Evolutionary conservation across 2,888 invertebrate genomes (phyloP), one percentile per base, ranked within the genome.

Genomic region (Allacma fusca): DNA sequence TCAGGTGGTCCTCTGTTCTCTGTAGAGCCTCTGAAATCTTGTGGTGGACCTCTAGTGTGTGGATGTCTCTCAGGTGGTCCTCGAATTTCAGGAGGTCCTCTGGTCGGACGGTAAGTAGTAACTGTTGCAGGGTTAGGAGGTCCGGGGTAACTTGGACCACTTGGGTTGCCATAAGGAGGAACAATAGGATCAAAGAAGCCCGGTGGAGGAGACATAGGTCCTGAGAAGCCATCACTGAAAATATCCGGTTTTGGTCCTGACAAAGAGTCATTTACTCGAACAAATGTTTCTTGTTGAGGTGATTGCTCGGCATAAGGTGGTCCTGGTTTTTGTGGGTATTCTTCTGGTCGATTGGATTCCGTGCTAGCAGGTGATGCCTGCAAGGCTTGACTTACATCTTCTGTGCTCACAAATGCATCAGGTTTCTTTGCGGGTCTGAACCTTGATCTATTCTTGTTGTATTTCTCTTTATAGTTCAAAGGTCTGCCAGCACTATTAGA

Each of bases 381-480:
- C n/a, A 78, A 75, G 28, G 71, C 78, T 62, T 78, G 75, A 28
- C 77, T 65, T 40, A 78, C 40, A n/a, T 78, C 76, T n/a, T 78
- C 78, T 21, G 78, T 75, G 21, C 76, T 76, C 19, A 78, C 78
- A 76, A 50, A 78, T 9, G 59, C 76, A 73, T 80, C 77, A 12
- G 78, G 64, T 80, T 80, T 29, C 79, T 59, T 75, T 29, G 5
- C 2, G 16, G 43, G 23, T 64, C 73, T 12, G n/a, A 13, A n/a
- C 1, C 80, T 78, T 40, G 82, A 73, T n/a, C 79, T 80, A 62
- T 74, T 73, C 65, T 75, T 78, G 62, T 78, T 78, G 44, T 78
- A 28, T 69, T 82, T 81, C n/a, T 75, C 78, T 65, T 82, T 82
- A 29, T 81, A 40, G 67, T 69, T 78, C 5, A 75, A 23, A 13